Evolutionary conservation across 2,888 invertebrate genomes (phyloP).

Genomic region (Drosophila sordidula): DNA sequence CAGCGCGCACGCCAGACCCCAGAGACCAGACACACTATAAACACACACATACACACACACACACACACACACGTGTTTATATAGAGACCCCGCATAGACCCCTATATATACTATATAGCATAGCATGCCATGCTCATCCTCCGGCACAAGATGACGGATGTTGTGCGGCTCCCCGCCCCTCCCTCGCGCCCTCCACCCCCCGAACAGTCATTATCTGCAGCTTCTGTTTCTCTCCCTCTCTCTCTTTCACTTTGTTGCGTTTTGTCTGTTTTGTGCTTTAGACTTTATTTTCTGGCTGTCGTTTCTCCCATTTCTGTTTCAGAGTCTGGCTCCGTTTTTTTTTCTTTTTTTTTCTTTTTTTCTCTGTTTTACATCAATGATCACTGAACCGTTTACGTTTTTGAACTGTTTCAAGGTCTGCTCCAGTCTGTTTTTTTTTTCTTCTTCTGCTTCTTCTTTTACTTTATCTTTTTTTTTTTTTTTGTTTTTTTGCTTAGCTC

Average conservation of each 20-base stretch:
- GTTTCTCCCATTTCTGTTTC: constrained; percentile 51
- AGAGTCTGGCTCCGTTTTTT: constrained; percentile 54
- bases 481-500: constrained; percentile 5
- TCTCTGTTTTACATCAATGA: constrained; percentile 81
- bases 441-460: constrained; percentile 10
- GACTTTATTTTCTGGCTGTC: constrained; percentile 31
- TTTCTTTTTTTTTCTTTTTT: constrained; percentile 14
- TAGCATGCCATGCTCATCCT: constrained; percentile 60
- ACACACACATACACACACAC: background rate
- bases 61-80: background rate
- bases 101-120: constrained; percentile 35
- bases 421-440: constrained; percentile 38
- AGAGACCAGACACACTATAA: constrained; percentile 6
- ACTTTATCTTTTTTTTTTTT: background rate
- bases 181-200: background rate
- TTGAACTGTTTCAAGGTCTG: constrained; percentile 85
- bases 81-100: constrained; percentile 22
- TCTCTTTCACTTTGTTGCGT: constrained; percentile 20
- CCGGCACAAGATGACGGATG: constrained; percentile 73
- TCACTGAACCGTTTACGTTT: constrained; percentile 85
- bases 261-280: constrained; percentile 24
- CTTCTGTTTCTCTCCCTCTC: constrained; percentile 19
- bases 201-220: constrained; percentile 30
- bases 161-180: constrained; percentile 52
- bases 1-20: constrained; percentile 72